Conservation (phyloP, 2,113 vertebrate species). For the Irena cyanogastra region DNA sequence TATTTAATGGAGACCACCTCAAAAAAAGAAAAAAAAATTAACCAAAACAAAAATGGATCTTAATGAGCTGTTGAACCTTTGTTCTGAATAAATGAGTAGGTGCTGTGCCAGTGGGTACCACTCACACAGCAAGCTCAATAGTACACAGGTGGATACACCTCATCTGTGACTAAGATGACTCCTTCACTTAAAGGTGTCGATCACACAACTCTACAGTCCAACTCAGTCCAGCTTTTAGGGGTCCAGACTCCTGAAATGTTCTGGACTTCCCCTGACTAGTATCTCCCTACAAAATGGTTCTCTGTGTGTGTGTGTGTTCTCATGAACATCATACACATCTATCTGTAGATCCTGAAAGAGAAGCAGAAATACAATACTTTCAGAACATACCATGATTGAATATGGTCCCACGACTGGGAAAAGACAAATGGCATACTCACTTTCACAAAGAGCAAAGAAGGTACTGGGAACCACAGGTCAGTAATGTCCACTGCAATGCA, state of each 20-base stretch:
- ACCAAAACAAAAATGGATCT: not conserved
- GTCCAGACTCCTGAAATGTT: not conserved
- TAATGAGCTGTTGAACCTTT: not conserved
- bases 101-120: not conserved
- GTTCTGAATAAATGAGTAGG: not conserved
- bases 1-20: not conserved
- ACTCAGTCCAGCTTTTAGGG: not conserved
- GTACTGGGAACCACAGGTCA: not conserved
- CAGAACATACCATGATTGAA: not conserved
- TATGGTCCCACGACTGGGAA: not conserved
- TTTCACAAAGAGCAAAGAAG: not conserved
- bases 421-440: not conserved
- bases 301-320: not conserved
- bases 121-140: not conserved
- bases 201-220: not conserved
- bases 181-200: not conserved
- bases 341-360: not conserved
- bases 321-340: not conserved
- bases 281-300: not conserved
- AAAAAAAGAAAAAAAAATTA: not conserved
- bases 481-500: not conserved
- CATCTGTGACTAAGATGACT: not conserved
- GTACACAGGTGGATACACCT: not conserved
- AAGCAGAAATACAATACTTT: not conserved
- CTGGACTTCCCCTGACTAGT: not conserved